A percentile compares a stretch with the other conserved stretches of the same genome.
These are phyloP conservation scores for Zosterops borbonicus DNA, from an alignment of 2,113 vertebrate species.

Conservation along the genomic window DNA sequence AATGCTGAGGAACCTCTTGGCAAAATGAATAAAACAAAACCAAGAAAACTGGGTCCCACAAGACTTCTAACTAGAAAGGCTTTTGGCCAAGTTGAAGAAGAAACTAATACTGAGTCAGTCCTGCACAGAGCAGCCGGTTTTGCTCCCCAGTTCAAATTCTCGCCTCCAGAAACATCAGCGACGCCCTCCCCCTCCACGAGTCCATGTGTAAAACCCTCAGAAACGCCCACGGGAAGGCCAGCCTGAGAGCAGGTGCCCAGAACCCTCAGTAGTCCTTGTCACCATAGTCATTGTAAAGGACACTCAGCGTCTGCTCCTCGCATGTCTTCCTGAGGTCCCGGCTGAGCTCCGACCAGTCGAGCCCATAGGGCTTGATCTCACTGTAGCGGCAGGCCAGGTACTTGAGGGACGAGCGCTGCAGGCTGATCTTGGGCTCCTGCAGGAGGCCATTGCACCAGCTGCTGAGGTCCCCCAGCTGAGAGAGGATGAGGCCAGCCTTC, in stretches of 20 bases:
- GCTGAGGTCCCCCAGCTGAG: constrained; percentile 90
- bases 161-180: constrained; percentile 4
- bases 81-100: constrained; percentile 28
- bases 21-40: constrained; percentile 53
- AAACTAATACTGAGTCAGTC: constrained; percentile 39
- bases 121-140: neutral
- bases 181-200: neutral
- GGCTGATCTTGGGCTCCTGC: constrained; percentile 90
- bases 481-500: constrained; percentile 94
- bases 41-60: constrained; percentile 43
- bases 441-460: constrained; percentile 92
- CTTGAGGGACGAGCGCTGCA: constrained; percentile 87
- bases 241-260: neutral
- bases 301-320: constrained; percentile 88
- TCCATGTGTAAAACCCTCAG: constrained; percentile 58
- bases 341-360: constrained; percentile 90
- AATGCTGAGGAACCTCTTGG: constrained; percentile 36
- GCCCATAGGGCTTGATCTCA: constrained; percentile 90
- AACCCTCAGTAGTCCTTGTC: constrained; percentile 88
- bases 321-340: constrained; percentile 93
- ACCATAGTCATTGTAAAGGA: constrained; percentile 96
- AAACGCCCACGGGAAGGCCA: neutral
- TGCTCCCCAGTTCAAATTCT: neutral
- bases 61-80: constrained; percentile 51
- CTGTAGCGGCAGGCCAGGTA: constrained; percentile 96